Base-by-base conservation (phyloP, 2,888 invertebrate species). In the Mythimna vitellina region DNA sequence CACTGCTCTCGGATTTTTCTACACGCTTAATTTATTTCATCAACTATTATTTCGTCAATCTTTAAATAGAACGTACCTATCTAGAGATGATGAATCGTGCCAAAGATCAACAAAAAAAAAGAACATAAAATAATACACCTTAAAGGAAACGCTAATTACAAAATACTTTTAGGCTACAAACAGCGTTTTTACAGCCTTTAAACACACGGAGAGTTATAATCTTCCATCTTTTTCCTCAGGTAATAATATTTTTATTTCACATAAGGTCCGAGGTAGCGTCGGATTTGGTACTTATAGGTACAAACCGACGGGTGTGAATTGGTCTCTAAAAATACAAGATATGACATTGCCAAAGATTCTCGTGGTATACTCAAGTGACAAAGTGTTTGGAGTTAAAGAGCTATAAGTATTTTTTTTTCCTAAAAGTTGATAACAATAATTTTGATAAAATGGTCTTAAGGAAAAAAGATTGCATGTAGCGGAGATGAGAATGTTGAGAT, bases 311-410 rank as follows among this genome's bases (percentile, higher is more conserved):
- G 69, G 80, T 81, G 84, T 80, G 81, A 87, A 90, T 85, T 87
- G 83, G 78, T 78, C 81, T 84, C 82, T 87, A 88, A 90, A 78
- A 89, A 88, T 86, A 84, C 78, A 75, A 76, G 63, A 75, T 77
- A 82, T 86, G 81, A 70, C 63, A 70, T 51, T 62, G 42, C 38
- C 42, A 69, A 73, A 82, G 46, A 70, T 70, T 51, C 42, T 60
- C 12, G 17, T 22, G 25, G 76, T 83, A 80, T 64, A 73, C 70
- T 56, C 73, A 49, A 72, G 62, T 76, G 72, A 32, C 0, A 25
- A 76, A 74, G 20, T 60, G 25, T 29, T 53, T 73, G 9, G 20
- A 29, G 29, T 29, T 29, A 29, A 3, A 2, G 29, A 29, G 29
- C 29, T 29, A 29, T 29, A 29, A 3, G 29, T 29, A 29, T 29